Base-by-base conservation (phyloP, 2,888 invertebrate species). In the Xylocampa areola region DNA sequence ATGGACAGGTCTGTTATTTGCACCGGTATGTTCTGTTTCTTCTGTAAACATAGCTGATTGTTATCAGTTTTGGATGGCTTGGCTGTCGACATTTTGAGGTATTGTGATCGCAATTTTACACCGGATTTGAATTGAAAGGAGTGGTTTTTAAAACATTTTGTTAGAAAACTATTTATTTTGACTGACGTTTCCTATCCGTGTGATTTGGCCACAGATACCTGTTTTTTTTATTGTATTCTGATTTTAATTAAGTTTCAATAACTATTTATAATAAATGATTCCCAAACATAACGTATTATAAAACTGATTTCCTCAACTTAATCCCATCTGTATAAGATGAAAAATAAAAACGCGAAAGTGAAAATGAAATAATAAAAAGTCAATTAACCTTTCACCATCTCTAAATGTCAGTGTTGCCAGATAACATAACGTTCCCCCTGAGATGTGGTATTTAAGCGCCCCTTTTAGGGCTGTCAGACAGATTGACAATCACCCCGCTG, bases 401-500 rank as follows among this genome's bases (percentile, higher is more conserved):
- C 59, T 55, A 81, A 83, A 82, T 78, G 78, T 61, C 79, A 84
- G 80, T 84, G 85, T 82, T 86, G 81, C 80, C 84, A 88, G 90
- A 87, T 89, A 85, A 85, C 66, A 71, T 78, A 87, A 88, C 70
- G 76, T 84, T 73, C 84, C 92, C 92, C 92, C 68, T 62, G 92
- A 92, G 92, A 92, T 91, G 91, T 91, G 91, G 87, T 84, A 92
- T 92, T 92, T 90, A 81, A 79, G 79, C 79, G 80, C 82, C 79
- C 82, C 73, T 73, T 70, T 76, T 77, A 75, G 70, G 79, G 69
- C 53, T 68, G 73, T 69, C 65, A 65, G 68, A 64, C 84, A 87
- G 88, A 88, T 89, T 89, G 90, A 79, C 88, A 85, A 80, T 85
- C 80, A 84, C 81, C 86, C 86, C 85, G 85, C 76, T 84, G 86